These are phyloP conservation scores for Gandaritis pyraliata DNA, from an alignment of 2,888 invertebrate species.

Conservation along the genomic window DNA sequence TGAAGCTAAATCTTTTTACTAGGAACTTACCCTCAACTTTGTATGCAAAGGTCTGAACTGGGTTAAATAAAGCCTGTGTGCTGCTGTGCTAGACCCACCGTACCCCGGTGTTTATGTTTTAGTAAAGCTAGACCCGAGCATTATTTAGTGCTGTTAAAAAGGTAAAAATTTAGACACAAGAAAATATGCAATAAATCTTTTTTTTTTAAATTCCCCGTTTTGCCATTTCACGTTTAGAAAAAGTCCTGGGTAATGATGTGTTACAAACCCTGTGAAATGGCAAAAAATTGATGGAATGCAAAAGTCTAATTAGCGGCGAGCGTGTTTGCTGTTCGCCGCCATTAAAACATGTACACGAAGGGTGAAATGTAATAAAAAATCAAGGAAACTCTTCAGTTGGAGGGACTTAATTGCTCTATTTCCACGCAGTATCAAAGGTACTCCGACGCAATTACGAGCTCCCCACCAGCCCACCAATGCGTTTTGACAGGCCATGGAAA, in stretches of 20 bases:
- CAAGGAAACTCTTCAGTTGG: constrained; percentile 56
- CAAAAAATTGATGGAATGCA: constrained; percentile 8
- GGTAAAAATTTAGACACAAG: too few relatives aligned
- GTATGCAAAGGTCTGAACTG: too few relatives aligned
- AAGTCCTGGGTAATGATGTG: neutral
- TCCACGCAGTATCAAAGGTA: constrained; percentile 65
- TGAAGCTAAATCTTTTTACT: too few relatives aligned
- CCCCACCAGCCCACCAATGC: constrained; percentile 61
- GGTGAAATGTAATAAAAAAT: constrained; percentile 54
- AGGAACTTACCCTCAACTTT: too few relatives aligned
- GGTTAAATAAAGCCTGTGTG: too few relatives aligned
- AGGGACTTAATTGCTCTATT: constrained; percentile 63
- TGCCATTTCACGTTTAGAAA: neutral
- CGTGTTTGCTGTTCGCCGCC: constrained; percentile 40
- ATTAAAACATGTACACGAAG: constrained; percentile 49
- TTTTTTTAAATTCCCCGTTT: neutral
- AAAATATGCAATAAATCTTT: too few relatives aligned
- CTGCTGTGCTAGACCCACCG: too few relatives aligned
- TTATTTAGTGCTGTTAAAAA: too few relatives aligned
- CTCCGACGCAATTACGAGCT: constrained; percentile 63
- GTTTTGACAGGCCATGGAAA: constrained; percentile 47
- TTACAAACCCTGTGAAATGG: constrained; percentile 9
- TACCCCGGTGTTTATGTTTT: too few relatives aligned
- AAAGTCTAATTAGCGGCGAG: constrained; percentile 28
- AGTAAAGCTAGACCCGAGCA: too few relatives aligned